Evolutionary conservation across 2,113 vertebrate genomes (phyloP), one percentile per base, ranked within the genome.

Genomic region (Bungarus multicinctus): DNA sequence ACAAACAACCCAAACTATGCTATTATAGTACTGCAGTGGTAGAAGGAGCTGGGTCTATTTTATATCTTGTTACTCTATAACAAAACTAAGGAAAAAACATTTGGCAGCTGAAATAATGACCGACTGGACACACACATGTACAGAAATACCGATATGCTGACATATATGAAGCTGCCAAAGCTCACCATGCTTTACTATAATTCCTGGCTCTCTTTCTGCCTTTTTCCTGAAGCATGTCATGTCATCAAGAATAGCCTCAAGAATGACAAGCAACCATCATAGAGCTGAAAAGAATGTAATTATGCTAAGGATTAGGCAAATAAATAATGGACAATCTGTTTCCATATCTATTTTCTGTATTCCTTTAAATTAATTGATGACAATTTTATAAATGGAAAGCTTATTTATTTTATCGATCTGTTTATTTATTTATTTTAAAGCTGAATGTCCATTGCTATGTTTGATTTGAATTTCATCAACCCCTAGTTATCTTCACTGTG

Each of bases 401-500:
- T 20, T 81, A 43, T 81, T 39, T 81, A 81, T 81, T 43, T 43
- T 81, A 81, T 22, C 7, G 0, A 81, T 81, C 34, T 81, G 43
- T 81, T 39, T 81, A 81, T 43, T 43, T 81, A 81, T 43, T 39
- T 81, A 34, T 88, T 39, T 88, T 39, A 54, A 88, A 55, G 7
- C 18, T 39, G 10, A 58, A 58, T 58, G 54, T 22, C 57, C 39
- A 89, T 45, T 43, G 16, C 54, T 89, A 23, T 43, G 22, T 57
- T 89, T 58, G 54, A 89, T 89, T 57, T 89, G 54, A 89, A 89
- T 58, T 58, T 58, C 88, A 89, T 58, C 54, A 89, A 14, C 88
- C 57, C 43, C 39, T 25, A 45, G 53, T 23, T 43, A 89, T 89
- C 88, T 39, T 43, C 54, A 58, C 57, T 58, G 23, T 58, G 11